These are phyloP conservation scores for Drosophila colorata DNA, from an alignment of 2,888 invertebrate species.

Conservation along the genomic window DNA sequence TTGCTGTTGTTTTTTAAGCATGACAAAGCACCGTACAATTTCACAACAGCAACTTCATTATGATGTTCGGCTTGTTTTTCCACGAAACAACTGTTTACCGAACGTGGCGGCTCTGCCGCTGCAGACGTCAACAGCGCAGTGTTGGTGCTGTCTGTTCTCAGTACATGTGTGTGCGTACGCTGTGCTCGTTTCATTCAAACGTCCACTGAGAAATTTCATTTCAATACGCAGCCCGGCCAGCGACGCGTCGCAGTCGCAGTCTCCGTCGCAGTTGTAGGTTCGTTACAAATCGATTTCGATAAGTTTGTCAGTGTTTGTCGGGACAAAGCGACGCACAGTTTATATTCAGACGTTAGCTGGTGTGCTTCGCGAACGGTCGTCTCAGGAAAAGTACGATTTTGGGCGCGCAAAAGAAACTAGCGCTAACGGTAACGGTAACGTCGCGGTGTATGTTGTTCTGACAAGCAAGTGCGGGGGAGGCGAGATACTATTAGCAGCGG, in stretches of 20 bases:
- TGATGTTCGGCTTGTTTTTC: conserved; percentile 79
- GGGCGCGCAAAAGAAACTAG: conserved; percentile 60
- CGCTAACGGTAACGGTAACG: conserved; percentile 62
- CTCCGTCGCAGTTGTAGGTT: conserved; percentile 58
- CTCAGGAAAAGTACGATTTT: conserved; percentile 48
- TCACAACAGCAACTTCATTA: conserved; percentile 82
- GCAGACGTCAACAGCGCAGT: conserved; percentile 47
- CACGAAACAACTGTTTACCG: conserved; percentile 80
- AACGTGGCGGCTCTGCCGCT: conserved; percentile 66
- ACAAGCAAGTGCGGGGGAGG: conserved; percentile 41
- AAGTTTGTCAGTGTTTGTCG: conserved; percentile 84
- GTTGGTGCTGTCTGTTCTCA: conserved; percentile 53
- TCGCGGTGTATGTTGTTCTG: conserved; percentile 26
- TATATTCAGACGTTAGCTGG: conserved; percentile 66
- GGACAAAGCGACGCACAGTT: conserved; percentile 70
- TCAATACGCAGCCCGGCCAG: conserved; percentile 73
- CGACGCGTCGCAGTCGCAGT: conserved; percentile 55
- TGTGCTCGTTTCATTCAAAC: conserved; percentile 71
- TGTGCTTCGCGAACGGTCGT: conserved; percentile 69
- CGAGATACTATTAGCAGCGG: conserved; percentile 36
- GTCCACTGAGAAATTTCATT: conserved; percentile 82
- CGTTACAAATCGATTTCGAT: conserved; percentile 84
- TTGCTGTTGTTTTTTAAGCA: conserved; percentile 70
- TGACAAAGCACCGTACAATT: conserved; percentile 80
- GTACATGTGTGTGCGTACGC: conserved; percentile 36